Evolutionary conservation across 2,888 invertebrate genomes (phyloP).

Genomic region (Torymus texanus): DNA sequence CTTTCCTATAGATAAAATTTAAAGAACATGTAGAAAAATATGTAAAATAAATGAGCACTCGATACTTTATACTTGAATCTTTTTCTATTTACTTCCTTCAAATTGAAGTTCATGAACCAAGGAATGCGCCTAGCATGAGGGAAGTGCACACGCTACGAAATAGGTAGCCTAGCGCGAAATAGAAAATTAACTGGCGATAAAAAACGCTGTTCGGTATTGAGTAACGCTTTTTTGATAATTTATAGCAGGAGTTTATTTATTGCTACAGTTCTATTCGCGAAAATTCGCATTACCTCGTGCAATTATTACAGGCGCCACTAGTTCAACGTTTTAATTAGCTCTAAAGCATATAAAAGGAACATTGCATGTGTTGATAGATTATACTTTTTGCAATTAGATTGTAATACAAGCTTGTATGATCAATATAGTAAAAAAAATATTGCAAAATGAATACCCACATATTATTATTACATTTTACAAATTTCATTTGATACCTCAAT

Average conservation of each 20-base stretch:
- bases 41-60: neutral
- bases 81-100: neutral
- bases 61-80: neutral
- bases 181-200: conserved; percentile 13
- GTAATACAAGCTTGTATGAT: too few species aligned
- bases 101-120: conserved; percentile 9
- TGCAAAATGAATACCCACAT: too few species aligned
- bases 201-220: neutral
- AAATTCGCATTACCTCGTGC: neutral
- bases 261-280: neutral
- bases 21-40: neutral
- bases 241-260: neutral
- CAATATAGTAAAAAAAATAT: too few species aligned
- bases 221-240: neutral
- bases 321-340: too few species aligned
- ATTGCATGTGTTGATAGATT: too few species aligned
- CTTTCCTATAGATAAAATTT: too few species aligned
- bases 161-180: conserved; percentile 2
- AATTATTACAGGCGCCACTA: too few species aligned
- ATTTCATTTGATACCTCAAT: too few species aligned
- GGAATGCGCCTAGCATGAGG: neutral
- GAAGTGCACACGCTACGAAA: neutral
- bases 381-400: too few species aligned
- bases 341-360: too few species aligned
- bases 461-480: too few species aligned